Evolutionary conservation across 2,797 vertebrate species (phyloP).

Genomic region (Smutsia temminckii): DNA sequence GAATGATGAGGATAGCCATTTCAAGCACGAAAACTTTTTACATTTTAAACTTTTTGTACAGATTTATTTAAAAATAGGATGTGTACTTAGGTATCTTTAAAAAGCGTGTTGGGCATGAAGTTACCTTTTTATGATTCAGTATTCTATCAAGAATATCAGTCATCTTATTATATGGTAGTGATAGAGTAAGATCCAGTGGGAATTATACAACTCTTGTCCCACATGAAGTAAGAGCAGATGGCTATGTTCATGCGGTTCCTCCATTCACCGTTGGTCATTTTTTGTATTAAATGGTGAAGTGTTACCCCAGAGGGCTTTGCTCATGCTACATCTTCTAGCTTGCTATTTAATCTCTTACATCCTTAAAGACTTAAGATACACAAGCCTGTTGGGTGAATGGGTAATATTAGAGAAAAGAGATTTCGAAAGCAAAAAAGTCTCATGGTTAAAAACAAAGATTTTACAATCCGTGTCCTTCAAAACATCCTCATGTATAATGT

Average conservation of each 20-base stretch:
- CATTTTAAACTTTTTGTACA: background rate
- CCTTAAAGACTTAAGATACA: background rate
- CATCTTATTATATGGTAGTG: background rate
- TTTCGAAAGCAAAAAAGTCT: background rate
- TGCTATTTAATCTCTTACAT: background rate
- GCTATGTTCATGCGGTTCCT: background rate
- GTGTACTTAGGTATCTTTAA: background rate
- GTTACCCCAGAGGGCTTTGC: background rate
- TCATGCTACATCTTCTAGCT: background rate
- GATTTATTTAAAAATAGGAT: background rate
- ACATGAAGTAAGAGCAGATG: background rate
- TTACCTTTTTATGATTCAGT: background rate
- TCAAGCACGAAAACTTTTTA: background rate
- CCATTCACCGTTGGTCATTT: background rate
- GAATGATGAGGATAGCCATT: background rate
- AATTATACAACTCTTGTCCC: background rate
- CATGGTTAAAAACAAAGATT: background rate
- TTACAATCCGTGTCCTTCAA: background rate
- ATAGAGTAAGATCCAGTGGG: background rate
- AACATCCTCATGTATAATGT: background rate
- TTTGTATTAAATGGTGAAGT: background rate
- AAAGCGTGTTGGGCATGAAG: background rate
- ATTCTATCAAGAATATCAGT: background rate
- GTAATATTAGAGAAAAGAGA: conserved; percentile 1
- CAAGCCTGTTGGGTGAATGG: background rate